Evolutionary conservation across 2,797 vertebrate genomes (phyloP).

Genomic region (Alosa sapidissima): DNA sequence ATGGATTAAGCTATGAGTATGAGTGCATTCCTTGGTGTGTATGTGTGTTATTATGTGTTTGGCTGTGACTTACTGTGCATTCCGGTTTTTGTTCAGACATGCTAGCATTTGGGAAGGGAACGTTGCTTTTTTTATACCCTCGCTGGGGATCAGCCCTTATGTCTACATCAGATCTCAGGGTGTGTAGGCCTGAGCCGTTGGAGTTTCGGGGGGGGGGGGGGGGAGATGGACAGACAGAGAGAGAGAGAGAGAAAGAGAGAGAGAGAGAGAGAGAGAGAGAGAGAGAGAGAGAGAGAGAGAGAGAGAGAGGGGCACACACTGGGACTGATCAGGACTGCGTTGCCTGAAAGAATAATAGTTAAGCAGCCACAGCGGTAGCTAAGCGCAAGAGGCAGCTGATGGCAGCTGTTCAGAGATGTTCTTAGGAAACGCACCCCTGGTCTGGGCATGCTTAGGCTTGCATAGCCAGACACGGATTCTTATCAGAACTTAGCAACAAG

Average conservation of each 20-base stretch:
- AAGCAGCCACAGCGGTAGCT: background rate
- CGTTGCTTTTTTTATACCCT: background rate
- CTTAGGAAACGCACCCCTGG: background rate
- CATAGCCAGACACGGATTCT: no score
- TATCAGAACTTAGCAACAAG: no score
- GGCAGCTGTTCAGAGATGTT: background rate
- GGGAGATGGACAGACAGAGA: background rate
- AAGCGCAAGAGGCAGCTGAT: background rate
- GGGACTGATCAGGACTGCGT: background rate
- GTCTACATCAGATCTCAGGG: background rate
- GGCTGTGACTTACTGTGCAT: background rate
- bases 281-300: background rate
- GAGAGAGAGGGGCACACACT: background rate
- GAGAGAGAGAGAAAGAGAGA: background rate
- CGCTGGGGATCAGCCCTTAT: background rate
- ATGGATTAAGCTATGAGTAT: background rate
- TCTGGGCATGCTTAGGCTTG: background rate
- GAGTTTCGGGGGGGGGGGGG: no score
- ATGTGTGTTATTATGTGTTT: conserved; percentile 16
- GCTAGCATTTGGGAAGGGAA: background rate
- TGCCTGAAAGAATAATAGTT: background rate
- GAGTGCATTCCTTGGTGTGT: background rate
- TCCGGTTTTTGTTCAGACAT: conserved; percentile 3
- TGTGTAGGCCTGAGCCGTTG: background rate
- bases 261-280: background rate